Percentiles rank a stretch among this genome's conserved stretches.
Conservation (phyloP, 2,888 invertebrate genomes). For the Limnephilus rhombicus region DNA sequence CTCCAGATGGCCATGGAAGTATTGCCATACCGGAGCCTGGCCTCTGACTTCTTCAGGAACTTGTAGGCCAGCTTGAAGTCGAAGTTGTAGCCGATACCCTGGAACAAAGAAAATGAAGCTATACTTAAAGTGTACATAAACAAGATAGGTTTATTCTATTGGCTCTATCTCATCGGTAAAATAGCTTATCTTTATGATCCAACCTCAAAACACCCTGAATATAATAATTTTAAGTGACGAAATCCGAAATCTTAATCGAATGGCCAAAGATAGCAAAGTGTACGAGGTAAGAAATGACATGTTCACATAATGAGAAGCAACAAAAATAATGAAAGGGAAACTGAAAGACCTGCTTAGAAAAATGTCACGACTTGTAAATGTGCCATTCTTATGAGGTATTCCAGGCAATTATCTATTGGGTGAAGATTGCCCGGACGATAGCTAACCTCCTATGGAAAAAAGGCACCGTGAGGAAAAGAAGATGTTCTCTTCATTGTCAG, state of each 20-base stretch:
- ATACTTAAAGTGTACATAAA: background rate
- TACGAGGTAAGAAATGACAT: no score
- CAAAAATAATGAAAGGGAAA: background rate
- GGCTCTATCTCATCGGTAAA: background rate
- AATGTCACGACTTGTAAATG: background rate
- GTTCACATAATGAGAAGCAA: no score
- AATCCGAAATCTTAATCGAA: no score
- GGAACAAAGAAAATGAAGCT: slow-evolving; percentile 67
- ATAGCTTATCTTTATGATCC: background rate
- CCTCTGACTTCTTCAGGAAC: slow-evolving; percentile 87
- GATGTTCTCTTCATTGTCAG: background rate
- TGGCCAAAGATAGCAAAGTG: no score
- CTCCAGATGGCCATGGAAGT: slow-evolving; percentile 85
- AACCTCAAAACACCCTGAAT: no score
- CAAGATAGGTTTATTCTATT: background rate
- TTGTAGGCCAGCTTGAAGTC: slow-evolving; percentile 92
- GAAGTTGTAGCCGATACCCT: slow-evolving; percentile 88
- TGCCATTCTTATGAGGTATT: background rate
- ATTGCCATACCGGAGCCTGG: slow-evolving; percentile 87
- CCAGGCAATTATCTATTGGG: background rate
- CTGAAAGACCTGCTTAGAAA: background rate
- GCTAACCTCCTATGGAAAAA: background rate
- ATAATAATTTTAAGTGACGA: no score
- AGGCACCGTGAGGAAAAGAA: background rate
- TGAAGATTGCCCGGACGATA: background rate